These are phyloP conservation scores for Dasypus novemcinctus DNA, from an alignment of 2,113 vertebrate species.

Conservation along the genomic window DNA sequence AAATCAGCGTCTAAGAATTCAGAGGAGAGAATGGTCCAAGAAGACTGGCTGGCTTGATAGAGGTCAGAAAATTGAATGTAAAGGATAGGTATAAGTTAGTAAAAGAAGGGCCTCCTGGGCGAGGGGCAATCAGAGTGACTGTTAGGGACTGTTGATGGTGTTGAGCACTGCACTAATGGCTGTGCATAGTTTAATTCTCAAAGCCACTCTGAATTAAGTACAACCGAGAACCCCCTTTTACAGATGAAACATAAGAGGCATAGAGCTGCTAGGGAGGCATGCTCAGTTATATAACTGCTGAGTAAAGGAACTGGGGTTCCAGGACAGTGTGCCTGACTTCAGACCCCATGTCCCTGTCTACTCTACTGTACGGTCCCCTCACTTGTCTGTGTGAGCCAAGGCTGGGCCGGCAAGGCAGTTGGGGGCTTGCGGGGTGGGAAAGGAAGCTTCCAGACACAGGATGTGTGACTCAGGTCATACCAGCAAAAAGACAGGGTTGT, in stretches of 20 bases:
- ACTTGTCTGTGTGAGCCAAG: neutral
- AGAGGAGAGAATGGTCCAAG: neutral
- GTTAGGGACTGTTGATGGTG: accelerated
- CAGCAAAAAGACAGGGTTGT: neutral
- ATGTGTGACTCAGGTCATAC: no score
- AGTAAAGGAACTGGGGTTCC: neutral
- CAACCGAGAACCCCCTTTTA: neutral
- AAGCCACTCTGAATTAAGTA: neutral
- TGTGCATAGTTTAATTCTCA: neutral
- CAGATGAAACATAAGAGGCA: accelerated
- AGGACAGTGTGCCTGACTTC: neutral
- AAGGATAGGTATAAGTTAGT: no score
- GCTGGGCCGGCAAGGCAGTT: neutral
- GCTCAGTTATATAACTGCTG: no score
- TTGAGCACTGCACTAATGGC: neutral
- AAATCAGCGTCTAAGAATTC: accelerated
- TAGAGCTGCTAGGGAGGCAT: neutral
- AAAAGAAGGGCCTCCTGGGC: neutral
- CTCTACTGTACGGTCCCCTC: neutral
- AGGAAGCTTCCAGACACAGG: neutral
- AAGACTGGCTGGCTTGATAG: neutral
- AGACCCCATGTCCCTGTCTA: accelerated
- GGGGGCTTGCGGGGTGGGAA: neutral
- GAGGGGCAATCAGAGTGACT: neutral
- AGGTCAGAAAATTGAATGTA: neutral